phyloP scores from a whole-genome alignment of 1,140 invertebrate genomes.

The Drosophila navojoa region DNA sequence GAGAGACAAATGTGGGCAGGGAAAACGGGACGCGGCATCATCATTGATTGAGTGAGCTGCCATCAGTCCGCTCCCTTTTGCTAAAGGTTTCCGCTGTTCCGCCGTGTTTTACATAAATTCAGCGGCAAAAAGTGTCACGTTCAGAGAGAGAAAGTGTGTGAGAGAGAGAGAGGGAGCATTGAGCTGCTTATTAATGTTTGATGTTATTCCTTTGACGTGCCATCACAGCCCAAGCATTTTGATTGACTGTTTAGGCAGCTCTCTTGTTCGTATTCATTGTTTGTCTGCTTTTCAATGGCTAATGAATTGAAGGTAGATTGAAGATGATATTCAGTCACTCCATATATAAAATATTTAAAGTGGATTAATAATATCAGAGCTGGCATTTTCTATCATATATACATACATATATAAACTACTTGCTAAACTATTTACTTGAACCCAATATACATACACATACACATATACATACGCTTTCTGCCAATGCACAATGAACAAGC shows the following conservation, averaged over 20 bases:
- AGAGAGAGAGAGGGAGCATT: not conserved
- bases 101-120: conserved; percentile 40
- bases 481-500: not conserved
- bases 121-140: conserved; percentile 32
- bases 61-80: not conserved
- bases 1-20: not conserved
- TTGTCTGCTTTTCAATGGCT: conserved; percentile 18
- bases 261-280: conserved; percentile 13
- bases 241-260: conserved; percentile 30
- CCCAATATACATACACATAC: not conserved
- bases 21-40: not conserved
- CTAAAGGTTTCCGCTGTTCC: conserved; percentile 6
- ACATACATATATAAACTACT: not conserved
- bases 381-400: not conserved
- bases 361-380: not conserved
- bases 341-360: not conserved
- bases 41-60: conserved; percentile 37
- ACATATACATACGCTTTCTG: conserved; percentile 1
- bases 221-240: conserved; percentile 12
- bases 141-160: not conserved
- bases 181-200: conserved; percentile 41
- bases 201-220: conserved; percentile 38
- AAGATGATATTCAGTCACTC: not conserved
- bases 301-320: conserved; percentile 7
- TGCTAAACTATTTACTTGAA: conserved; percentile 2